Percentiles rank a stretch among this genome's conserved stretches.
phyloP scores from a whole-genome alignment of 2,797 vertebrate species.

The Myotis pilosus region DNA sequence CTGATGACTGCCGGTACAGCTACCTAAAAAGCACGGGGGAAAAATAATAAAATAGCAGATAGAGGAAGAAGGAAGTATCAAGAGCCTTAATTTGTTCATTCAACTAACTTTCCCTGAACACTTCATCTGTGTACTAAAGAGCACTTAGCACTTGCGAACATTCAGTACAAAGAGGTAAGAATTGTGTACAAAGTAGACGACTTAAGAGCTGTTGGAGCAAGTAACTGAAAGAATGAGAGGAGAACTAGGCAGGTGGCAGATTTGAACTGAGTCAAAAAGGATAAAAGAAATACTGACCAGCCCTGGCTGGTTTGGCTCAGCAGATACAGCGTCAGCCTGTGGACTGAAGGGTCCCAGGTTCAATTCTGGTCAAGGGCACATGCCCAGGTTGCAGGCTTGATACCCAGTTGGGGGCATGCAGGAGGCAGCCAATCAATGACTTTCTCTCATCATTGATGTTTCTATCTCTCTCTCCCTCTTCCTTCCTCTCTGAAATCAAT shows the following conservation, averaged over 20 bases:
- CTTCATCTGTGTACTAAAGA: not conserved
- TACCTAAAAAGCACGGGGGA: not conserved
- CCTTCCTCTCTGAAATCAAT: too few species aligned
- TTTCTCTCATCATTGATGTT: too few species aligned
- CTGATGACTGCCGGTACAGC: not conserved
- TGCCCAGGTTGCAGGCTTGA: too few species aligned
- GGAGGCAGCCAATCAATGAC: too few species aligned
- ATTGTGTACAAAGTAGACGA: not conserved
- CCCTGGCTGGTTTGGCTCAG: not conserved
- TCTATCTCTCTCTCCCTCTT: too few species aligned
- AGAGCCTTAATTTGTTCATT: not conserved
- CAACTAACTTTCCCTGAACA: slow-evolving; percentile 9
- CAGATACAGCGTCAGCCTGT: too few species aligned
- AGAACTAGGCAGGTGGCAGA: not conserved
- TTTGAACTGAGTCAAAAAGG: not conserved
- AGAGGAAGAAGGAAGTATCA: not conserved
- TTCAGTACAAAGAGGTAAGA: not conserved
- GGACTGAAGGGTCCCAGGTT: too few species aligned
- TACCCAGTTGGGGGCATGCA: too few species aligned
- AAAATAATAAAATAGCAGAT: not conserved
- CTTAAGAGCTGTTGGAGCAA: not conserved
- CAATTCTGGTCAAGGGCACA: too few species aligned
- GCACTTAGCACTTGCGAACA: not conserved
- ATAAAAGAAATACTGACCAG: not conserved
- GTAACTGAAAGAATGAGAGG: not conserved